Evolutionary conservation across 2,888 invertebrate genomes (phyloP), one percentile per base, ranked within the genome.

Genomic region (Apamea crenata): DNA sequence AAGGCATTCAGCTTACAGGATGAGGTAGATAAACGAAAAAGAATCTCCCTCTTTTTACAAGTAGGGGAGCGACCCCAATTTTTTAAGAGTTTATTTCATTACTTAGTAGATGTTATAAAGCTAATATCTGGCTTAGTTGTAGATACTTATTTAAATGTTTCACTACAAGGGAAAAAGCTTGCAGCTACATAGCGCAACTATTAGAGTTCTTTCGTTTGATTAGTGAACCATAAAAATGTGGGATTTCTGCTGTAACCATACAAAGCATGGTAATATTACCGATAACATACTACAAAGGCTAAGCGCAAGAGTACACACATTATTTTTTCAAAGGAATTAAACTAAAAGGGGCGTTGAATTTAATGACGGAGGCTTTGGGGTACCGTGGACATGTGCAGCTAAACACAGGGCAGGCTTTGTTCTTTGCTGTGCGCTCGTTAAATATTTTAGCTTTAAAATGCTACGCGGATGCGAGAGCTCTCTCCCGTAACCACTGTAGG

Each of bases 341-440:
- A 29, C 7, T 25, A 89, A 92, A 91, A 91, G 85, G 86, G 87
- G 89, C 87, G 90, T 90, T 90, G 91, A 91, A 92, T 92, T 92
- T 93, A 94, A 94, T 94, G 94, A 93, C 90, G 93, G 85, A 81
- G 91, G 91, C 92, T 94, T 93, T 93, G 83, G 92, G 90, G 83
- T 78, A 88, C 90, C 87, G 89, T 86, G 91, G 91, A 91, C 92
- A 92, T 91, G 91, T 92, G 92, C 89, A 89, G 81, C 93, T 92
- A 92, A 94, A 94, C 93, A 93, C 91, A 92, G 91, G 85, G 90
- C 91, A 82, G 85, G 92, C 94, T 94, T 95, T 95, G 94, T 95
- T 94, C 93, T 93, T 92, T 91, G 91, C 92, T 85, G 88, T 91
- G 88, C 89, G 91, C 94, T 95, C 93, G 94, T 95, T 95, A 95